phyloP scores from a whole-genome alignment of 2,888 invertebrate genomes.

The Ophioninae sp. region DNA sequence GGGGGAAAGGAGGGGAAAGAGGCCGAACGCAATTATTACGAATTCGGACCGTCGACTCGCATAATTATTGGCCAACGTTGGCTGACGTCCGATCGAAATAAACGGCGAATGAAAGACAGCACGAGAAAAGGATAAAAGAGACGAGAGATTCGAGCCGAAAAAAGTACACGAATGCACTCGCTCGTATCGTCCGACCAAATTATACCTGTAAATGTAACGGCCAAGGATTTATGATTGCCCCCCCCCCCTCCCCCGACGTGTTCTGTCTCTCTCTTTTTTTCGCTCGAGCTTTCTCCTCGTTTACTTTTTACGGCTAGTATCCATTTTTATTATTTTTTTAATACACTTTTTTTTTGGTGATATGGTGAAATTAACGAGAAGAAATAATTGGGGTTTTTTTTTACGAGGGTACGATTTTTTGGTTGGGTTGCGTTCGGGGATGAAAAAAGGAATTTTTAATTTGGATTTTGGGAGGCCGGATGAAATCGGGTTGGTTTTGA shows the following conservation, averaged over 20 bases:
- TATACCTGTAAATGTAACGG: constrained; percentile 44
- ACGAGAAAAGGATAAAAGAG: no score
- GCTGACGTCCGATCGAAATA: constrained; percentile 25
- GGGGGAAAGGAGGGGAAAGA: not conserved
- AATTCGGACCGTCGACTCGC: constrained; percentile 53
- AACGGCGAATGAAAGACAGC: constrained; percentile 9
- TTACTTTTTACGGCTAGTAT: not conserved
- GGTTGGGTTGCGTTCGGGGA: no score
- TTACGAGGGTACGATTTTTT: no score
- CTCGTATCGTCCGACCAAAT: constrained; percentile 36
- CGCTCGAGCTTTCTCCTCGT: constrained; percentile 35
- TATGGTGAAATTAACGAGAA: no score
- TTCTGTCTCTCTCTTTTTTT: constrained; percentile 17
- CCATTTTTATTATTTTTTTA: no score
- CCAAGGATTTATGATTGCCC: constrained; percentile 37
- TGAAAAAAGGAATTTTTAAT: no score
- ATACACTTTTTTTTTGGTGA: no score
- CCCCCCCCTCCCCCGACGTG: no score
- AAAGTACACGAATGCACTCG: constrained; percentile 11
- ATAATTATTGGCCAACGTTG: constrained; percentile 50
- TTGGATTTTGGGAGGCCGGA: no score
- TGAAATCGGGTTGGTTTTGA: no score
- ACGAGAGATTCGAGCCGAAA: constrained; percentile 1
- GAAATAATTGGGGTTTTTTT: no score
- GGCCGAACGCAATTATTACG: constrained; percentile 54